Evolutionary conservation across 2,113 vertebrate genomes (phyloP).

Genomic region (Plotosus lineatus): DNA sequence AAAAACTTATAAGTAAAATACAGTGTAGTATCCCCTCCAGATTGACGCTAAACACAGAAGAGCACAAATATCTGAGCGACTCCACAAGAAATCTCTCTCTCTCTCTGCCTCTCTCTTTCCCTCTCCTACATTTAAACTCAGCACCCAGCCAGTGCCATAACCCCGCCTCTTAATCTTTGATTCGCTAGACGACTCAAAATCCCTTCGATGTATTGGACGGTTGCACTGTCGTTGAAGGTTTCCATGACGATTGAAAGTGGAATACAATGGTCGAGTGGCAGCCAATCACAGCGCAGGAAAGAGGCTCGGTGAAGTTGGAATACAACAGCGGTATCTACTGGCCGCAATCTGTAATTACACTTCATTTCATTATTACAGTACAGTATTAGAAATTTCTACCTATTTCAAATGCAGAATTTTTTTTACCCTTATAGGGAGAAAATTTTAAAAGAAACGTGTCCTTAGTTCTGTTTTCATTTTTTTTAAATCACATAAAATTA

Average conservation of each 20-base stretch:
- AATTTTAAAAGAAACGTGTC: too few species aligned
- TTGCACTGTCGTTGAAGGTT: background rate
- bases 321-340: conserved; percentile 26
- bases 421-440: too few species aligned
- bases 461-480: too few species aligned
- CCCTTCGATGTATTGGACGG: background rate
- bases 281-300: background rate
- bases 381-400: too few species aligned
- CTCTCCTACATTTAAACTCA: conserved; percentile 25
- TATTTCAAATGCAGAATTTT: too few species aligned
- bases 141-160: background rate
- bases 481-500: too few species aligned
- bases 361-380: too few species aligned
- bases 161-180: background rate
- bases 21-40: background rate
- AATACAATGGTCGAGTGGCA: background rate
- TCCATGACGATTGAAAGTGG: background rate
- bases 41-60: background rate
- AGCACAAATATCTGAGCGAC: background rate
- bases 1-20: background rate
- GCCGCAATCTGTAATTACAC: background rate
- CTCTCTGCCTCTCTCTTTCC: background rate
- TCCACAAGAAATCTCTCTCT: background rate
- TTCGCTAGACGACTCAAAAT: background rate
- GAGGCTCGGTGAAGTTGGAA: background rate